Percentiles rank a stretch among this genome's conserved stretches.
Conservation (phyloP, 2,888 invertebrate species). For the Argyra leucocephala region DNA sequence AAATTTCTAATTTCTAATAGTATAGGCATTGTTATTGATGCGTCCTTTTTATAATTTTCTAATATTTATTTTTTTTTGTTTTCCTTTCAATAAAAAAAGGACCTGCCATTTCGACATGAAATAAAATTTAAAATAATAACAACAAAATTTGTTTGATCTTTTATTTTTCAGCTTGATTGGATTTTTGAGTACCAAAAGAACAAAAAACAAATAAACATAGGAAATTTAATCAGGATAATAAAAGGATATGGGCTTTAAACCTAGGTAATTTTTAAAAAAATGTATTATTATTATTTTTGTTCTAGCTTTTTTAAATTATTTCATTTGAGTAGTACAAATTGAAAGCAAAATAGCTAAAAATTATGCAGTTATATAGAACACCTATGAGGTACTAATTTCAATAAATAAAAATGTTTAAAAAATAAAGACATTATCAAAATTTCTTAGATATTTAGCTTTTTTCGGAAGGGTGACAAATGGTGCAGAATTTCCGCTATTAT, state of each 20-base stretch:
- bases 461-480: too few species aligned
- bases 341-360: too few species aligned
- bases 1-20: not conserved
- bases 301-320: not conserved
- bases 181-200: not conserved
- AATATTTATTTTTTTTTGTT: not conserved
- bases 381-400: too few species aligned
- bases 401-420: too few species aligned
- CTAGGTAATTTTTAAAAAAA: not conserved
- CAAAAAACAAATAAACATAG: not conserved
- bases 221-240: not conserved
- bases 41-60: not conserved
- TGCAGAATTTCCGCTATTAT: too few species aligned
- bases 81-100: not conserved
- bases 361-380: too few species aligned
- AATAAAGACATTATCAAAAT: too few species aligned
- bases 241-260: not conserved
- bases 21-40: not conserved
- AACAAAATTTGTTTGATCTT: not conserved
- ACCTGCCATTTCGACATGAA: not conserved
- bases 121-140: not conserved
- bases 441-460: too few species aligned
- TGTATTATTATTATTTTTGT: not conserved
- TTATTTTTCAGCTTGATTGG: not conserved
- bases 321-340: too few species aligned